Percentiles rank a stretch among this genome's conserved stretches.
Evolutionary conservation across 2,797 vertebrate species (phyloP).

Genomic region (Muscicapa striata): DNA sequence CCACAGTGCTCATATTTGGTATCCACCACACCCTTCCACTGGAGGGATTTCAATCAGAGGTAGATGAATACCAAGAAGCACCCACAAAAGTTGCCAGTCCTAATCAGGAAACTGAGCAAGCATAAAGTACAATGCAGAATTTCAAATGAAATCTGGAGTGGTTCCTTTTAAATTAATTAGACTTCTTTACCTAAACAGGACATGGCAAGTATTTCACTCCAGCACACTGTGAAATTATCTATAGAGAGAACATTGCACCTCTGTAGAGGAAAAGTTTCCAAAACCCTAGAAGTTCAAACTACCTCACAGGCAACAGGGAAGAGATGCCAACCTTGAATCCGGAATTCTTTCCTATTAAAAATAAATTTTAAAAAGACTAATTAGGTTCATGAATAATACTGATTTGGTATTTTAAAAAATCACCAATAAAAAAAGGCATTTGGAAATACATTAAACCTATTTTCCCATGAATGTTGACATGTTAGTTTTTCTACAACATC

Average conservation of each 20-base stretch:
- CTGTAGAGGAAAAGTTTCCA: neutral
- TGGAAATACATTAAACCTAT: neutral
- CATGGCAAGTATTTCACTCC: neutral
- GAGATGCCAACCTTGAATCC: neutral
- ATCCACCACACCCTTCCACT: neutral
- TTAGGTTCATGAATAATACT: neutral
- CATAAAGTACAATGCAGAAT: neutral
- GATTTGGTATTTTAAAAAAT: neutral
- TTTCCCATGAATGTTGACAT: neutral
- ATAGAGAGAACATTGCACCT: accelerated
- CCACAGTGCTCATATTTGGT: neutral
- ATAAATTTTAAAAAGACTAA: neutral
- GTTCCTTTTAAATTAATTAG: neutral
- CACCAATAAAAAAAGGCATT: neutral
- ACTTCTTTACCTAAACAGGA: neutral
- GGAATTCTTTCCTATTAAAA: neutral
- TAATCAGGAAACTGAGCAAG: neutral
- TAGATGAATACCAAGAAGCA: neutral
- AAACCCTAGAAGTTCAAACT: neutral
- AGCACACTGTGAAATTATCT: neutral
- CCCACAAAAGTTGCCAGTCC: accelerated
- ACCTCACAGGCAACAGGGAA: neutral
- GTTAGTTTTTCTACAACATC: neutral
- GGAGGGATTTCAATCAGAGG: neutral
- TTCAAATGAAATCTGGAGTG: neutral